These are phyloP conservation scores for Macquaria australasica DNA, from an alignment of 2,113 vertebrate genomes.

Conservation along the genomic window DNA sequence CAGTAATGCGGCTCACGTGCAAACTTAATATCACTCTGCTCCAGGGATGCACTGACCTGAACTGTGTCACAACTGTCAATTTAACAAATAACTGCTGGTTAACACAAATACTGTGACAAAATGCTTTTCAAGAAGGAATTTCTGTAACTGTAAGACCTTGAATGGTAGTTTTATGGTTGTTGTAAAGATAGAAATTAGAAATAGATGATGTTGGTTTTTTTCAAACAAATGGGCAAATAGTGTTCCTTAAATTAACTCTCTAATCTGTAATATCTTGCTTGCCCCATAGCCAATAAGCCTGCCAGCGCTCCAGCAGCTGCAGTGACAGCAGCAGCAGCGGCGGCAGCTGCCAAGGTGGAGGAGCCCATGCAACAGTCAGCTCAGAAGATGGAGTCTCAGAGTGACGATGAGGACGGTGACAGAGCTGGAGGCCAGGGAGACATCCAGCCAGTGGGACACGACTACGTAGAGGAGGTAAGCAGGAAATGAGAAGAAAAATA, in stretches of 20 bases:
- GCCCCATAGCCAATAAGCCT: constrained; percentile 72
- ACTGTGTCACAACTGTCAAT: too few species aligned
- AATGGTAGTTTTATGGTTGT: neutral
- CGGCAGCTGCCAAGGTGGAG: constrained; percentile 58
- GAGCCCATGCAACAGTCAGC: constrained; percentile 53
- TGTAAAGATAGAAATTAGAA: neutral
- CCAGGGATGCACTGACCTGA: too few species aligned
- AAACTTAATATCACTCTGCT: too few species aligned
- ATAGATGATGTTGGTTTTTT: neutral
- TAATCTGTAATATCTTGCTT: constrained; percentile 11
- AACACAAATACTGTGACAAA: too few species aligned
- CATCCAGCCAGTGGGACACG: constrained; percentile 82
- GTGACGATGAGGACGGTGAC: constrained; percentile 74
- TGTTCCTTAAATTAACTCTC: neutral
- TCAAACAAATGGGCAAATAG: rapidly evolving
- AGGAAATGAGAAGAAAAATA: neutral
- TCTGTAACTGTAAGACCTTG: too few species aligned
- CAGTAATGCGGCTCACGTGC: too few species aligned
- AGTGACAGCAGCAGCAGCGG: neutral
- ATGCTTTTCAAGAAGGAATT: neutral
- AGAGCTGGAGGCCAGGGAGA: constrained; percentile 69
- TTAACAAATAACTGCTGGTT: too few species aligned
- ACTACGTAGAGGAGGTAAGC: constrained; percentile 86
- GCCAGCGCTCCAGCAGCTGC: constrained; percentile 43
- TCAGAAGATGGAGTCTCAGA: constrained; percentile 62